Evolutionary conservation across 2,113 vertebrate species (phyloP).

Genomic region (Condylura cristata): DNA sequence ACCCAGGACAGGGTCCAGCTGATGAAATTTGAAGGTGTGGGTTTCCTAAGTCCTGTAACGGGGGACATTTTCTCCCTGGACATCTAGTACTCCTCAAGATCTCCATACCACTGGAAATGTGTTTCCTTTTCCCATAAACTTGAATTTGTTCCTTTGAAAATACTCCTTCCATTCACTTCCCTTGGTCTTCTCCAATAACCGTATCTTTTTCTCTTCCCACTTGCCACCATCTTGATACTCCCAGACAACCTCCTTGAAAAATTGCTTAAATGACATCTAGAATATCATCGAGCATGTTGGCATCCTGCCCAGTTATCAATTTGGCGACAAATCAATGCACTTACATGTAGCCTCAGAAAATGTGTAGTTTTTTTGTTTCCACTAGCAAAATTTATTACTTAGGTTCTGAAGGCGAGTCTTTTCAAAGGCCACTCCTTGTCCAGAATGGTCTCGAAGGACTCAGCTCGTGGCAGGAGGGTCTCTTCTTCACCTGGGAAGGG

Average conservation of each 20-base stretch:
- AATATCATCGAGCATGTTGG: slow-evolving; percentile 49
- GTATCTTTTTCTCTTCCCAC: not conserved
- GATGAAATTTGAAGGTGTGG: not conserved
- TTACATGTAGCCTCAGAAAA: slow-evolving; percentile 14
- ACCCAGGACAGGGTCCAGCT: too few relatives aligned
- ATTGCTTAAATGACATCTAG: slow-evolving; percentile 26
- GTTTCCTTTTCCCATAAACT: not conserved
- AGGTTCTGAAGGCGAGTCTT: slow-evolving; percentile 37
- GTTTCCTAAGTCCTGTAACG: not conserved
- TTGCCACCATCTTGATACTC: slow-evolving; percentile 42
- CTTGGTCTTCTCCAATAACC: not conserved
- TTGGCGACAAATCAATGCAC: slow-evolving; percentile 67
- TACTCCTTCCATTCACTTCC: not conserved
- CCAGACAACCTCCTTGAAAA: not conserved
- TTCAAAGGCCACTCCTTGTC: not conserved
- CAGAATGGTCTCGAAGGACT: slow-evolving; percentile 52
- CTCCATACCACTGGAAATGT: not conserved
- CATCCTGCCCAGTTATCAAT: slow-evolving; percentile 67
- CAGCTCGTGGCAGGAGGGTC: slow-evolving; percentile 5
- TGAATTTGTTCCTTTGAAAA: not conserved
- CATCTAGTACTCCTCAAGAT: not conserved
- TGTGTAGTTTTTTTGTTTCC: slow-evolving; percentile 17
- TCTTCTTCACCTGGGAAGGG: not conserved
- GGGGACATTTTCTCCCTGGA: not conserved
- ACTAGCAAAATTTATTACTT: not conserved